Percentiles rank a stretch among this genome's conserved stretches.
Evolutionary conservation across 2,888 invertebrate species (phyloP).

Genomic region (Candidula unifasciata): DNA sequence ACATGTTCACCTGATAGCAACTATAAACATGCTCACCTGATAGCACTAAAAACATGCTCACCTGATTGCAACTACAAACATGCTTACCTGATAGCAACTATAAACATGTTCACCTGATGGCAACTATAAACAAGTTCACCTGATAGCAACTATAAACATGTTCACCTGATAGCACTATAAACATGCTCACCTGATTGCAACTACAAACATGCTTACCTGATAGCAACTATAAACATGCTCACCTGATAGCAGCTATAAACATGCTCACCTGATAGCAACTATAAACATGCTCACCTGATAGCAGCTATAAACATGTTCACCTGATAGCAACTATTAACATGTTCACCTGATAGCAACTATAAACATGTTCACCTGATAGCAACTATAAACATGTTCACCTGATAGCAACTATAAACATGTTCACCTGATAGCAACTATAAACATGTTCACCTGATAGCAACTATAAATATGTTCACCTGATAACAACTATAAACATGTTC

Average conservation of each 20-base stretch:
- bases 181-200: slow-evolving; percentile 74
- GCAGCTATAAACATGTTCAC: slow-evolving; percentile 71
- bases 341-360: too few relatives aligned
- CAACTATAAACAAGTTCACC: slow-evolving; percentile 71
- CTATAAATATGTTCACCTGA: too few relatives aligned
- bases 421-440: slow-evolving; percentile 76
- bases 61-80: slow-evolving; percentile 74
- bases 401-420: slow-evolving; percentile 69
- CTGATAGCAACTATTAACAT: slow-evolving; percentile 76
- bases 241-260: too few relatives aligned
- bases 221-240: slow-evolving; percentile 75
- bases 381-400: slow-evolving; percentile 72
- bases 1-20: slow-evolving; percentile 74
- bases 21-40: slow-evolving; percentile 72
- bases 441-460: slow-evolving; percentile 74
- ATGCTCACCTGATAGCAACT: slow-evolving; percentile 74
- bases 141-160: slow-evolving; percentile 76
- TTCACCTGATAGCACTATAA: too few relatives aligned
- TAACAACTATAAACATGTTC: slow-evolving; percentile 27
- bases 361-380: slow-evolving; percentile 72
- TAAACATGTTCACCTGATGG: slow-evolving; percentile 72
- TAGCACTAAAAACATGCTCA: slow-evolving; percentile 61
- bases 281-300: slow-evolving; percentile 73
- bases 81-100: slow-evolving; percentile 76
- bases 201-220: slow-evolving; percentile 71